Evolutionary conservation across 1,140 invertebrate species (phyloP), one percentile per base, ranked within the genome.

Genomic region (Archegozetes longisetosus): DNA sequence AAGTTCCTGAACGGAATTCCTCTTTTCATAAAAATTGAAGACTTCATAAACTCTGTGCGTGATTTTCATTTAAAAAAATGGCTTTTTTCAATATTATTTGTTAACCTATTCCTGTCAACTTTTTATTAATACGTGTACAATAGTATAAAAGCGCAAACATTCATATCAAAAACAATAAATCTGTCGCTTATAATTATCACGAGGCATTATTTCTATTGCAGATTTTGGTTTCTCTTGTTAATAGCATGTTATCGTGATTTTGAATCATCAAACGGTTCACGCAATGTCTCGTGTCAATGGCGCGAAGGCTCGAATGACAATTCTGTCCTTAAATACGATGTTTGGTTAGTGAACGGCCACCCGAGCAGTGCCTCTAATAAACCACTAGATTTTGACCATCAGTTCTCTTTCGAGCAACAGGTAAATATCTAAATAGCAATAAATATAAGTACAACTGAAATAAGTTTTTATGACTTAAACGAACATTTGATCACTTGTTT

Each of bases 301-400:
- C 81, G 85, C 68, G 80, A 66, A 52, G 69, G 40, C 68, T 68
- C 66, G 25, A 49, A 55, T 49, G 79, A 55, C 68, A 75, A 63
- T 56, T 71, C 26, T 32, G 74, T 75, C 59, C 72, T 95, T 17
- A 74, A 88, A 46, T 98, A 96, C 73, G 87, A 98, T 71, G 84
- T 98, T 61, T 93, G 89, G 84, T 75, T 97, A 25, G 91, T 96
- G 0, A 97, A 97, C 78, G 90, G 92, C 48, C 86, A 91, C 74
- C 92, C 93, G 0, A 86, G 88, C 67, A 76, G 78, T 61, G 78
- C 81, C 56, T 61, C 66, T 24, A 83, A 83, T 62, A 92, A 88
- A 72, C 84, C 84, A 23, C 26, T 50, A n/a, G 56, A 50, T 60
- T 79, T 96, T 66, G 82, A 88, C 61, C 92, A 91, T 75, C 91